Base-by-base conservation (phyloP, 2,113 vertebrate species). In the Dunckerocampus dactyliophorus region DNA sequence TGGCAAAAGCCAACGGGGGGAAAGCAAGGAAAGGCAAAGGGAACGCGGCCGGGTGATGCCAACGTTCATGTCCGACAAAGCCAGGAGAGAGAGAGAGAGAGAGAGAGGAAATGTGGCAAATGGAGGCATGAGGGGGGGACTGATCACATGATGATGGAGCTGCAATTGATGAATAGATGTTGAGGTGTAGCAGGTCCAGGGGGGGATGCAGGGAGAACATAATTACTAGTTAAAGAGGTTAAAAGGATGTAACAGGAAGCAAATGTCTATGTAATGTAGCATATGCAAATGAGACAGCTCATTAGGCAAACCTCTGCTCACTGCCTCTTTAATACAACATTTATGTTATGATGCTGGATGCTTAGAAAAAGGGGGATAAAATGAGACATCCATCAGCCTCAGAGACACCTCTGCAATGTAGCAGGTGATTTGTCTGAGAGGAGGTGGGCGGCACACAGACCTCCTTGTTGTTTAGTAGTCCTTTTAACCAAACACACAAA, bases 401-500 rank as follows among this genome's bases (percentile, higher is more conserved):
- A 72, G 84, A 80, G 80, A 84, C 86, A 83, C 87, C 88, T 87
- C 81, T 77, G 80, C 80, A 87, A 86, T 90, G 82, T 80, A 48
- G 46, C 67, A 88, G 84, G 84, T 81, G 84, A 88, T 90, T 87
- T 88, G 80, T 90, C 87, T 88, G 74, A 76, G 82, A 72, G 71
- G 82, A 86, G 85, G 86, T 83, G 87, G 88, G 85, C 84, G 83
- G 77, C 77, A 47, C 77, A 76, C 74, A 78, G 82, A 75, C 85
- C 87, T 88, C 87, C 87, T 88, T 72, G 68, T 76, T 81, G 83
- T 80, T 90, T 87, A 89, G 83, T 75, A 45, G 67, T 68, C 82
- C 74, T 82, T n/a, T 77, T 75, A 81, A 79, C 80, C 80, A 84
- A 87, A 86, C 82, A 82, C 79, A 78, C 74, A 67, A 14, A 39